phyloP scores from a whole-genome alignment of 2,113 vertebrate genomes.

The Phalacrocorax carbo region DNA sequence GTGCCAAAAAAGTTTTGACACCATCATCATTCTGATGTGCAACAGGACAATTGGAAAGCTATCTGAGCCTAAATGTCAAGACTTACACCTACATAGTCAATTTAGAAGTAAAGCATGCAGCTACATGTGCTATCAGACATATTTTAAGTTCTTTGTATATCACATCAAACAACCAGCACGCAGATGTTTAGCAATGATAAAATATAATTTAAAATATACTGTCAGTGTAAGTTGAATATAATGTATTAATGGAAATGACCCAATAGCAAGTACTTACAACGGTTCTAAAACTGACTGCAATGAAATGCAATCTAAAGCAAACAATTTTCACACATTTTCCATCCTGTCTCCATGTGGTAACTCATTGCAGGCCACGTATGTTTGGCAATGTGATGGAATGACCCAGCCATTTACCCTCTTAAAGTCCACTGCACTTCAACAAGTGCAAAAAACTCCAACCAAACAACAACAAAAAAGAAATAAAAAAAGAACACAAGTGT shows the following conservation, averaged over 20 bases:
- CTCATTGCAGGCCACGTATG: background rate
- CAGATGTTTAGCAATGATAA: background rate
- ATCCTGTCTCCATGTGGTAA: background rate
- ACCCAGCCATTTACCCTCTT: background rate
- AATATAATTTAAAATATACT: background rate
- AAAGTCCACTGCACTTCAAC: background rate
- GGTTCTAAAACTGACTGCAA: background rate
- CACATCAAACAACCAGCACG: background rate
- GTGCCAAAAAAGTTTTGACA: background rate
- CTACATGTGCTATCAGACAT: background rate
- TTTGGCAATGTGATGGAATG: background rate
- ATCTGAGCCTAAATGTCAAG: background rate
- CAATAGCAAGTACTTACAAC: background rate
- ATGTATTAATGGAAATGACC: background rate
- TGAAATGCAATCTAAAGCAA: background rate
- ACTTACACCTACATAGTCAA: background rate
- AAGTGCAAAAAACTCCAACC: background rate
- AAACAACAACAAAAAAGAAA: background rate
- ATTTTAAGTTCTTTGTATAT: background rate
- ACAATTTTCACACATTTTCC: background rate
- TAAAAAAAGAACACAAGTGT: background rate
- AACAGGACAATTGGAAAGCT: background rate
- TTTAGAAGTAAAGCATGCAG: background rate
- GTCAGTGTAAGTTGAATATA: background rate
- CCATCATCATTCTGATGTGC: background rate